These are phyloP conservation scores for Leptinotarsa tumamoca DNA, from an alignment of 2,888 invertebrate species.

Conservation along the genomic window DNA sequence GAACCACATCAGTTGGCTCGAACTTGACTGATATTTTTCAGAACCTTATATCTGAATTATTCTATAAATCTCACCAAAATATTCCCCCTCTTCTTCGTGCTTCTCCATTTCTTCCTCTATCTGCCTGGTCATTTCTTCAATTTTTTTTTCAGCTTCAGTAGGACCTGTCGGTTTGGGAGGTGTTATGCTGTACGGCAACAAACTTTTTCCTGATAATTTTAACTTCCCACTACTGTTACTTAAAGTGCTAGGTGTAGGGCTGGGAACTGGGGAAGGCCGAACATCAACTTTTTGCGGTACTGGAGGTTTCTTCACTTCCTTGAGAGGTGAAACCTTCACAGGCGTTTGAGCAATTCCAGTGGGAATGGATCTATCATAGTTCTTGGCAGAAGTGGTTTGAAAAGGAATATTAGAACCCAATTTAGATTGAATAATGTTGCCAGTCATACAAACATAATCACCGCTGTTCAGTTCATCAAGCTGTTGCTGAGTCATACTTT, in stretches of 20 bases:
- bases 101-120: conserved; percentile 96
- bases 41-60: background rate
- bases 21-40: background rate
- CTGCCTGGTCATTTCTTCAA: conserved; percentile 91
- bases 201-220: conserved; percentile 72
- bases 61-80: conserved; percentile 80
- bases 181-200: conserved; percentile 89
- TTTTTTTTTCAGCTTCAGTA: conserved; percentile 92
- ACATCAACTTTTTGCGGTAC: conserved; percentile 50
- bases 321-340: conserved; percentile 62
- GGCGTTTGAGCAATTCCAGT: conserved; percentile 68
- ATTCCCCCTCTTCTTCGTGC: conserved; percentile 94
- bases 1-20: no score
- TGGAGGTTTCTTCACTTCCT: conserved; percentile 60
- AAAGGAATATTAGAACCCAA: conserved; percentile 67
- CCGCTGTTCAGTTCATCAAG: conserved; percentile 81
- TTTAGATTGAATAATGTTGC: conserved; percentile 70
- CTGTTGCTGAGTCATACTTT: conserved; percentile 64
- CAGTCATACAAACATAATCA: conserved; percentile 88
- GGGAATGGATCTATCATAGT: conserved; percentile 64
- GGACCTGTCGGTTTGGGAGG: conserved; percentile 89
- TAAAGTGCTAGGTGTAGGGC: conserved; percentile 77
- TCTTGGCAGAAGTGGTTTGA: conserved; percentile 65
- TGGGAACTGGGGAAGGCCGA: conserved; percentile 67
- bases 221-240: conserved; percentile 70